Evolutionary conservation across 2,113 vertebrate species (phyloP), one percentile per base, ranked within the genome.

Genomic region (Platysteira castanea): DNA sequence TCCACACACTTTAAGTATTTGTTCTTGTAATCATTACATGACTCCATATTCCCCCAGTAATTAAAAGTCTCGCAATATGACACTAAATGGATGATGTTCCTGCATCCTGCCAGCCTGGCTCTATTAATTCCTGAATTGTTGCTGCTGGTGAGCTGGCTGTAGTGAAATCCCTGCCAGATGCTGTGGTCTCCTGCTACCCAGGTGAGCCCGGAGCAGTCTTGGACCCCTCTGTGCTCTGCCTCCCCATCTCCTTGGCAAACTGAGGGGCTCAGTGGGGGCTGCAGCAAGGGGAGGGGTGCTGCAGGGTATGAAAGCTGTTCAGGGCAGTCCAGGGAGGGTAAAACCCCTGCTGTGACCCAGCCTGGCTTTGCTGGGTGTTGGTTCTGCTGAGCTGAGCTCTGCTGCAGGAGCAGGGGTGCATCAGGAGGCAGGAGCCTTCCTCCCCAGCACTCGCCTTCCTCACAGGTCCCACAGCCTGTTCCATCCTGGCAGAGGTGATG

Each of bases 21-120:
- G 84, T 96, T 96, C 96, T 93, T 95, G 83, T 94, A 95, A 89
- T 95, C 86, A 77, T 95, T 96, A 95, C 95, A 93, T 83, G 89
- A 78, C 87, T 96, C 87, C 76, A 56, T 87, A 88, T 97, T 95
- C 96, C 90, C 73, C 84, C 68, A 84, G 91, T 92, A 95, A 93
- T 94, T 96, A 95, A 95, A 95, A 91, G 83, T 86, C 79, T 71
- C 26, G 46, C 87, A 91, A 84, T 84, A 78, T 84, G 92, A 94
- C 65, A 91, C 82, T 84, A 74, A 96, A 91, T 59, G 76, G 87
- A 87, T 82, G 91, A 94, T 90, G 90, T 76, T 94, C 80, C 88
- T 89, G 61, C 64, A 53, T 91, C 91, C 84, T 86, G 77, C 95
- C 95, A 96, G 93, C 87, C 93, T 52, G 71, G 91, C 67, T 94